These are phyloP conservation scores for Tachina fera DNA, from an alignment of 2,888 invertebrate genomes.

Conservation along the genomic window DNA sequence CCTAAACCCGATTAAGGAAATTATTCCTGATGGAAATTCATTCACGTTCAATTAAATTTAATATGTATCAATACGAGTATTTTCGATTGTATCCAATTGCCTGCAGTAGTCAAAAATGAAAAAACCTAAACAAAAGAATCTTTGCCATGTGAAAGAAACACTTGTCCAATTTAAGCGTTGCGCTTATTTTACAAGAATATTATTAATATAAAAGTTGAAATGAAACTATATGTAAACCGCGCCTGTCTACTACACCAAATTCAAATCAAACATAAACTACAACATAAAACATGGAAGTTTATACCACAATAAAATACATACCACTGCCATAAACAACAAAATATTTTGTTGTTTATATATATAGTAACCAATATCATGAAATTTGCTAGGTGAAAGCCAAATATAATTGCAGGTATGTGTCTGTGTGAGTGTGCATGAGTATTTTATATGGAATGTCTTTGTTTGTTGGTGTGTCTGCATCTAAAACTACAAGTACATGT, in stretches of 20 bases:
- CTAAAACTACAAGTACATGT: neutral
- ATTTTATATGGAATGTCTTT: neutral
- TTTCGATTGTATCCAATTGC: too few species aligned
- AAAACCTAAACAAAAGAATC: too few species aligned
- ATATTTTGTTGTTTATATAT: too few species aligned
- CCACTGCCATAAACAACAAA: constrained; percentile 3
- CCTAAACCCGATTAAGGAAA: too few species aligned
- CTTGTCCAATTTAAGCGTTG: neutral
- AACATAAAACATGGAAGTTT: constrained; percentile 6
- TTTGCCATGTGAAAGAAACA: too few species aligned
- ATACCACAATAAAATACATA: constrained; percentile 20
- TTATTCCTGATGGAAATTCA: too few species aligned
- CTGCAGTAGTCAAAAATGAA: too few species aligned
- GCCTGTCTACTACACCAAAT: constrained; percentile 57
- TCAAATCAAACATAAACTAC: constrained; percentile 35
- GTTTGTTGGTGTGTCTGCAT: neutral
- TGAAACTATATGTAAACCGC: constrained; percentile 53
- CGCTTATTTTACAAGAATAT: neutral
- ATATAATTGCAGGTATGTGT: neutral
- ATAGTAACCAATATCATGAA: neutral
- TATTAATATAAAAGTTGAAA: neutral
- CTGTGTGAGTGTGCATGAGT: neutral
- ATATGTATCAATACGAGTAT: too few species aligned
- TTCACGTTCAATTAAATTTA: too few species aligned
- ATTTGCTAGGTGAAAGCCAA: constrained; percentile 11